Conservation (phyloP, 30 jellyfish, hydroid and myxozoan species). For the Pelagia noctiluca region DNA sequence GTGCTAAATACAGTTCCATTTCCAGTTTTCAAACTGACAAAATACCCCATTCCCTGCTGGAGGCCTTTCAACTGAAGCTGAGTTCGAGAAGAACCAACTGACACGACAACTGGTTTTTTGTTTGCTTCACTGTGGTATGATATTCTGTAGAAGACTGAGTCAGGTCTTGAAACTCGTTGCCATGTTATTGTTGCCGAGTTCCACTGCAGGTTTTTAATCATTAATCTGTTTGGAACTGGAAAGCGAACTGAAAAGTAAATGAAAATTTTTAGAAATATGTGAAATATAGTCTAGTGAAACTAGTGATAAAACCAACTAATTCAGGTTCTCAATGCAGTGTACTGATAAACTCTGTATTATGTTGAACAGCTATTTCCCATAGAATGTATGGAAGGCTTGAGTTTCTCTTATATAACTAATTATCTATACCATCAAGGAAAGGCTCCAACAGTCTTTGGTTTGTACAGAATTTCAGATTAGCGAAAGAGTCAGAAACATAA, state of each 20-base stretch:
- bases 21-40: slow-evolving; percentile 29
- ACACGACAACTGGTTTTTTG: neutral
- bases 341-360: too few species aligned
- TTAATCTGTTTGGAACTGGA: slow-evolving; percentile 10
- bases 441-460: too few species aligned
- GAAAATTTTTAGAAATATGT: too few species aligned
- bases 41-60: slow-evolving; percentile 18
- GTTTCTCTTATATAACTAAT: too few species aligned
- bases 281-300: too few species aligned
- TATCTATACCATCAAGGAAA: too few species aligned
- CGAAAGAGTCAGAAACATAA: too few species aligned
- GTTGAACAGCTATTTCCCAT: too few species aligned
- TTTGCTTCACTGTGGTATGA: slow-evolving; percentile 6
- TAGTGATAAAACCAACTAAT: too few species aligned
- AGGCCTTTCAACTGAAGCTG: neutral
- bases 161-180: slow-evolving; percentile 21
- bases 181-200: slow-evolving; percentile 21
- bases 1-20: slow-evolving; percentile 36
- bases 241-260: slow-evolving; percentile 36
- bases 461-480: too few species aligned
- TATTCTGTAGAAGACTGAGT: slow-evolving; percentile 1
- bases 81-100: neutral
- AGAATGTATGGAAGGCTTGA: too few species aligned
- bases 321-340: too few species aligned
- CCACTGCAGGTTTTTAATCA: slow-evolving; percentile 6